phyloP scores from a whole-genome alignment of 2,888 invertebrate species.

The Mesorhabditis spiculigera region DNA sequence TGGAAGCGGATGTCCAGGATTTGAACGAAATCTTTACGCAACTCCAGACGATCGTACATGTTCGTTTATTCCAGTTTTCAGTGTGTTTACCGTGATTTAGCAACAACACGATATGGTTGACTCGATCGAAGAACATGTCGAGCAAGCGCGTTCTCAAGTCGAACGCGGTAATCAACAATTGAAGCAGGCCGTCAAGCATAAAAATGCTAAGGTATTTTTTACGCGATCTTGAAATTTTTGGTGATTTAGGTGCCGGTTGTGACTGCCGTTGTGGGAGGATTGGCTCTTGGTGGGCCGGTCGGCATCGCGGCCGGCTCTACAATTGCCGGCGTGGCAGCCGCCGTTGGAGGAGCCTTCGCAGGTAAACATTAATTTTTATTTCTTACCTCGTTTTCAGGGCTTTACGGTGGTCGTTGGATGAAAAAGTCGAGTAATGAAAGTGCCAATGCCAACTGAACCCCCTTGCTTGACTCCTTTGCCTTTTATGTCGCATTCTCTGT shows the following conservation, averaged over 20 bases:
- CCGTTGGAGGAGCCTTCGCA: conserved; percentile 49
- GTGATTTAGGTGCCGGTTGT: conserved; percentile 34
- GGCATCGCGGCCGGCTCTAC: conserved; percentile 52
- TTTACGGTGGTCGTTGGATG: conserved; percentile 40
- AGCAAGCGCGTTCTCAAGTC: conserved; percentile 41
- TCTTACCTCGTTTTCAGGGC: conserved; percentile 7
- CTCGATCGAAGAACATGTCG: conserved; percentile 54
- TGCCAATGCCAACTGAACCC: too few relatives aligned
- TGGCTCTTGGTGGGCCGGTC: conserved; percentile 52
- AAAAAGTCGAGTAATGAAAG: conserved; percentile 25
- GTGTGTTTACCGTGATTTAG: background rate
- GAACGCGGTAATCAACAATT: conserved; percentile 46
- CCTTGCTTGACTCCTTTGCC: too few relatives aligned
- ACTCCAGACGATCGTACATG: conserved; percentile 45
- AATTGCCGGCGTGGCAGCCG: conserved; percentile 49
- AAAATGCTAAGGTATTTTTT: conserved; percentile 37
- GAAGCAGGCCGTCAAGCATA: conserved; percentile 45
- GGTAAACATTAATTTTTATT: conserved; percentile 27
- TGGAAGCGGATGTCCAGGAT: conserved; percentile 43
- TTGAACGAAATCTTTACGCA: conserved; percentile 49
- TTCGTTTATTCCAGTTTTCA: conserved; percentile 8
- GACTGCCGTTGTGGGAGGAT: conserved; percentile 47
- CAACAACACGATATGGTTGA: conserved; percentile 52
- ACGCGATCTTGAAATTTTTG: background rate
- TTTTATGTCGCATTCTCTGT: too few relatives aligned